Evolutionary conservation across 2,888 invertebrate species (phyloP).

Genomic region (Dicyrtoma fusca): DNA sequence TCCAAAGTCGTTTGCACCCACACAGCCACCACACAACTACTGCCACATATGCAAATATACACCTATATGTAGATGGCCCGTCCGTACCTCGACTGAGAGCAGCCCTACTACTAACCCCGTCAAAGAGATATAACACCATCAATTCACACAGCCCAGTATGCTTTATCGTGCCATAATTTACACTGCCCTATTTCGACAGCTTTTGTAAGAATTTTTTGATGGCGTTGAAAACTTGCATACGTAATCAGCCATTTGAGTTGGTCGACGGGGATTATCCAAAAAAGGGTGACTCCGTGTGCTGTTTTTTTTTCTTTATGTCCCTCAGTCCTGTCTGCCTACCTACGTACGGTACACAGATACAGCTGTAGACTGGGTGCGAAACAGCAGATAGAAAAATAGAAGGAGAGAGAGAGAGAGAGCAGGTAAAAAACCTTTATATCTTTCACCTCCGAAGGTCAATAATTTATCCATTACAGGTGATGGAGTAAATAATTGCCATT

Average conservation of each 20-base stretch:
- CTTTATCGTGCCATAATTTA: constrained; percentile 36
- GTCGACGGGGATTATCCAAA: constrained; percentile 32
- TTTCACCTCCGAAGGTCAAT: constrained; percentile 39
- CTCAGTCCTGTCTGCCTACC: not conserved
- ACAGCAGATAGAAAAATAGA: not conserved
- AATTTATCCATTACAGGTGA: constrained; percentile 34
- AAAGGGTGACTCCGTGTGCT: constrained; percentile 27
- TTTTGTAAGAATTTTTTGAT: constrained; percentile 36
- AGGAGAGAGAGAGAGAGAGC: constrained; percentile 10
- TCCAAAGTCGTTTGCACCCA: constrained; percentile 35
- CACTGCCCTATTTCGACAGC: constrained; percentile 35
- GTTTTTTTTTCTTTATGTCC: constrained; percentile 9
- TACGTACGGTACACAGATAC: not conserved
- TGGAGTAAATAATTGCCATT: constrained; percentile 28
- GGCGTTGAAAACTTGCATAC: constrained; percentile 41
- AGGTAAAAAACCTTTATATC: constrained; percentile 31
- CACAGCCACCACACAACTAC: constrained; percentile 6
- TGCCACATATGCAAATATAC: not conserved
- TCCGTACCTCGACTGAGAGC: too few species aligned
- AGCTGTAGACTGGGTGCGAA: not conserved
- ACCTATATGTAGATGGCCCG: not conserved
- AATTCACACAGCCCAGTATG: not conserved
- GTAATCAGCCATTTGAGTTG: constrained; percentile 35
- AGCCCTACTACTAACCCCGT: not conserved
- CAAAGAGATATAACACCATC: too few species aligned